phyloP scores from a whole-genome alignment of 2,113 vertebrate species.

The Propithecus coquereli region DNA sequence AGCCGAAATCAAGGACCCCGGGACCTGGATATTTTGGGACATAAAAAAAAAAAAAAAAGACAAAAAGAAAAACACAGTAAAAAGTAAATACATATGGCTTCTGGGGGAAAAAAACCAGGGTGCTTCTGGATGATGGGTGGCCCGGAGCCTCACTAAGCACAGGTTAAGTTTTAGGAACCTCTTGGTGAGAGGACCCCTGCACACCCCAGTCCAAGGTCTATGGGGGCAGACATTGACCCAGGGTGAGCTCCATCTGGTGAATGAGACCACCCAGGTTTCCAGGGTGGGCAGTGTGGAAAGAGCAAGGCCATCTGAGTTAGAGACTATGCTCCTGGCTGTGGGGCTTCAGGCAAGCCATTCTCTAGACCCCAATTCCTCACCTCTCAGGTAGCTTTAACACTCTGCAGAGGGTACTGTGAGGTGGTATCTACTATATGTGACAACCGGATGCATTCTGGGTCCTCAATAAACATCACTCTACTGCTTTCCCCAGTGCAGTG shows the following conservation, averaged over 20 bases:
- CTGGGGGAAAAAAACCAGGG: background rate
- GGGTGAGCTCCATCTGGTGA: background rate
- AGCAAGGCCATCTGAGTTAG: background rate
- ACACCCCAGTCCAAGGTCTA: accelerated
- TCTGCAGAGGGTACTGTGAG: background rate
- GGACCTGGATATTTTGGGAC: too few species aligned
- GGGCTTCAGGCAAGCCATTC: background rate
- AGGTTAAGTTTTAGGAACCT: background rate
- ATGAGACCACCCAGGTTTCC: background rate
- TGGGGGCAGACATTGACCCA: background rate
- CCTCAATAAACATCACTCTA: background rate
- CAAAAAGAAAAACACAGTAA: background rate
- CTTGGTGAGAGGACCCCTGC: background rate
- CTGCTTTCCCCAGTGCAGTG: background rate
- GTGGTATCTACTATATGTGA: background rate
- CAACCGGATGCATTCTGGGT: background rate
- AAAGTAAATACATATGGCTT: background rate
- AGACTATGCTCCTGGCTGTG: background rate
- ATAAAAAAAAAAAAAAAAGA: background rate
- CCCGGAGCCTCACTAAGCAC: background rate
- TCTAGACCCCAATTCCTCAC: background rate
- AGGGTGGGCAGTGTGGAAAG: background rate
- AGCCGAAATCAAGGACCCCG: too few species aligned
- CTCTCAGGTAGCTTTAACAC: background rate
- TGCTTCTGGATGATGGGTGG: background rate